A percentile compares a stretch with the other conserved stretches of the same genome.
These are phyloP conservation scores for Patella caerulea DNA, from an alignment of 2,888 invertebrate species.

Conservation along the genomic window DNA sequence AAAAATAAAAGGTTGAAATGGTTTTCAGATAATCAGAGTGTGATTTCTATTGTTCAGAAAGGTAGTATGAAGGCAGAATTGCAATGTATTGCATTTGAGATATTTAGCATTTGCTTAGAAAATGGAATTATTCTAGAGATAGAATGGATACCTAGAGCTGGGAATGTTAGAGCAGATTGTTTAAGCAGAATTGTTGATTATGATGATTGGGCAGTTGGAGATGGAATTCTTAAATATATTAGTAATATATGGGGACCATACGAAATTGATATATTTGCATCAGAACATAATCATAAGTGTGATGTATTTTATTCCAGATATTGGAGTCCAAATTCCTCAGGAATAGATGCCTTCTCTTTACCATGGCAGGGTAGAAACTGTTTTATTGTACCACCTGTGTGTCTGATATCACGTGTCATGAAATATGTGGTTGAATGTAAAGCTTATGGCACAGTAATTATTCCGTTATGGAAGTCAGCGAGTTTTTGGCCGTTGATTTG, in stretches of 20 bases:
- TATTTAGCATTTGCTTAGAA: background rate
- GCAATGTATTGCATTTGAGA: background rate
- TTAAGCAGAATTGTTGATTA: conserved; percentile 25
- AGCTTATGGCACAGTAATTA: background rate
- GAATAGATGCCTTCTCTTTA: background rate
- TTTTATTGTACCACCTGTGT: background rate
- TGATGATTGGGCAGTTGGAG: conserved; percentile 13
- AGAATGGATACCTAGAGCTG: conserved; percentile 24
- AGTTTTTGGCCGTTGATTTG: conserved; percentile 17
- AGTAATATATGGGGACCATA: conserved; percentile 1
- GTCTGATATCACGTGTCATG: background rate
- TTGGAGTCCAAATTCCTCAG: background rate
- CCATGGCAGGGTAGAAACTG: background rate
- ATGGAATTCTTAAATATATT: background rate
- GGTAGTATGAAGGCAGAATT: conserved; percentile 2
- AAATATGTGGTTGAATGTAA: background rate
- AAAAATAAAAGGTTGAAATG: no score
- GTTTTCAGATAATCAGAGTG: no score
- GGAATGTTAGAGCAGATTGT: conserved; percentile 28
- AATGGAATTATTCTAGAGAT: conserved; percentile 14
- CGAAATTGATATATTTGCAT: background rate
- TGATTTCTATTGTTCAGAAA: conserved; percentile 2
- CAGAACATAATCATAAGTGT: background rate
- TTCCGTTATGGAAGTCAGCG: conserved; percentile 3
- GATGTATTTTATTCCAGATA: background rate